Conservation (phyloP, 2,888 invertebrate genomes). For the Lobophora halterata region DNA sequence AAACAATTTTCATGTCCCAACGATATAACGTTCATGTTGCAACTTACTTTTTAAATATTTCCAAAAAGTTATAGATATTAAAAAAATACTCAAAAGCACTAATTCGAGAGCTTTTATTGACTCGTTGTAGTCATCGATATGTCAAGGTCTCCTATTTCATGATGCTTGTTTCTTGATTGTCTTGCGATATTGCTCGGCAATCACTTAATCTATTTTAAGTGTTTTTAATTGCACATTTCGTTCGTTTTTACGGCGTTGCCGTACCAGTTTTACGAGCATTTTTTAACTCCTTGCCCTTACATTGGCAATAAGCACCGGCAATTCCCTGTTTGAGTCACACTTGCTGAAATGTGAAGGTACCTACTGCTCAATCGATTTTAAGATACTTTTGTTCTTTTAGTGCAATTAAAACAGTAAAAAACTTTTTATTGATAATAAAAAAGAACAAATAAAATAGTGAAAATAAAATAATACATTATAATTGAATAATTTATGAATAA, state of each 20-base stretch:
- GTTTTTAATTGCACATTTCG: slow-evolving; percentile 59
- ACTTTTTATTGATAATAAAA: no score
- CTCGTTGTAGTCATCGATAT: slow-evolving; percentile 35
- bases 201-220: slow-evolving; percentile 66
- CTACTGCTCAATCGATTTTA: slow-evolving; percentile 41
- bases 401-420: no score
- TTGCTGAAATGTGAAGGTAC: slow-evolving; percentile 37
- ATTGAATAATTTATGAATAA: no score
- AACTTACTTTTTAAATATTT: no score
- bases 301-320: slow-evolving; percentile 16
- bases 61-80: neutral
- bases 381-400: slow-evolving; percentile 30
- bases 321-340: slow-evolving; percentile 30
- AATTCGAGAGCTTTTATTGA: slow-evolving; percentile 4
- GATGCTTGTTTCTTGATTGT: slow-evolving; percentile 37
- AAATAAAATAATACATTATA: no score
- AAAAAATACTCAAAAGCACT: neutral
- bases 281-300: slow-evolving; percentile 25
- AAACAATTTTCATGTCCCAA: no score
- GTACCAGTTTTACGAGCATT: slow-evolving; percentile 43
- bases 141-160: slow-evolving; percentile 41
- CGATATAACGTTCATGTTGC: no score
- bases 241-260: slow-evolving; percentile 49
- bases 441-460: no score
- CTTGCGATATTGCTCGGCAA: slow-evolving; percentile 45